phyloP scores from a whole-genome alignment of 1,140 invertebrate genomes.

The Galleria mellonella region DNA sequence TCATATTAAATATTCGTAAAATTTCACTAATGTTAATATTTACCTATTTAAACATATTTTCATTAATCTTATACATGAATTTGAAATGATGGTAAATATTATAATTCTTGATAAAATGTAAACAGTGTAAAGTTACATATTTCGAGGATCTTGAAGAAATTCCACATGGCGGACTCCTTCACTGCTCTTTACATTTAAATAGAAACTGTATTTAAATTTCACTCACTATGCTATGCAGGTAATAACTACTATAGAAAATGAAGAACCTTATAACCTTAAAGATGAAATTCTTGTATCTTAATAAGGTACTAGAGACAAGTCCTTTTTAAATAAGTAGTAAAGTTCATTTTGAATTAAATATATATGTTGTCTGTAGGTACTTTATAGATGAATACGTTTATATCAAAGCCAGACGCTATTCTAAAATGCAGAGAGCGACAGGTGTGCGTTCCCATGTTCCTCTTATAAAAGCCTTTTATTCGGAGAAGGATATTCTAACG shows the following conservation, averaged over 20 bases:
- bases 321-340: no score
- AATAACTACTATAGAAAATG: conserved; percentile 13
- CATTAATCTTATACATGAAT: background rate
- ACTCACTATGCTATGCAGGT: conserved; percentile 35
- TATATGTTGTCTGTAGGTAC: no score
- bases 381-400: conserved; percentile 8
- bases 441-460: conserved; percentile 37
- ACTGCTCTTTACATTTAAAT: conserved; percentile 32
- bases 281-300: no score
- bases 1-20: no score
- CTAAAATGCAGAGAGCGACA: conserved; percentile 30
- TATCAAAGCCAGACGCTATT: conserved; percentile 24
- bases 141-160: conserved; percentile 17
- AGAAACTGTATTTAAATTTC: conserved; percentile 30
- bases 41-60: background rate
- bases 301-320: no score
- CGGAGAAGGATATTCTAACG: conserved; percentile 25
- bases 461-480: conserved; percentile 35
- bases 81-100: background rate
- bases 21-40: background rate
- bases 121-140: background rate
- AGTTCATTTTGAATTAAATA: no score
- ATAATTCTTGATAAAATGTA: background rate
- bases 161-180: conserved; percentile 20
- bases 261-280: conserved; percentile 16